Percentiles rank a stretch among this genome's conserved stretches.
Conservation (phyloP, 2,888 invertebrate species). For the Eurytoma californica region DNA sequence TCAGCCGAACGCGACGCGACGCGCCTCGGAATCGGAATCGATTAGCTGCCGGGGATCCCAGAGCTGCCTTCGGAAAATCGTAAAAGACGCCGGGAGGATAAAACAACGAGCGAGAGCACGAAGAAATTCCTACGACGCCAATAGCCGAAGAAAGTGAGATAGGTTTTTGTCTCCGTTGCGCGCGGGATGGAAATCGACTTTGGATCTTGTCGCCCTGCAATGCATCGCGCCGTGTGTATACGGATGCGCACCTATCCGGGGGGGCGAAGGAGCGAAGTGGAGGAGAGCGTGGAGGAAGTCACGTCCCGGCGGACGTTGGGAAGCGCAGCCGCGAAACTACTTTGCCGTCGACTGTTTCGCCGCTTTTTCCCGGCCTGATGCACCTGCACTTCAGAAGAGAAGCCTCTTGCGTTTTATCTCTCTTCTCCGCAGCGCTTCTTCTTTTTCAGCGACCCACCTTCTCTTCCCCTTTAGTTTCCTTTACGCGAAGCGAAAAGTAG, state of each 20-base stretch:
- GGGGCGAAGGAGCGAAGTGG: neutral
- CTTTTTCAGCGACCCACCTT: neutral
- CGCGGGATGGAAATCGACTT: conserved; percentile 45
- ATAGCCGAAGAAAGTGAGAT: conserved; percentile 34
- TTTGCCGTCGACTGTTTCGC: conserved; percentile 39
- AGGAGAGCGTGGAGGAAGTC: conserved; percentile 27
- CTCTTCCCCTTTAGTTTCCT: neutral
- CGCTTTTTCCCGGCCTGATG: conserved; percentile 23
- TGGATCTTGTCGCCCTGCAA: conserved; percentile 29
- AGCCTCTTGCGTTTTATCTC: conserved; percentile 46
- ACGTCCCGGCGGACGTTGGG: conserved; percentile 47
- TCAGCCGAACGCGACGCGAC: conserved; percentile 53
- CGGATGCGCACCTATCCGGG: neutral
- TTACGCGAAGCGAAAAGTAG: neutral
- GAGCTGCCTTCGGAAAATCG: conserved; percentile 16
- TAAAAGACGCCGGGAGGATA: conserved; percentile 13
- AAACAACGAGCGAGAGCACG: conserved; percentile 4
- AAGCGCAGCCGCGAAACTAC: conserved; percentile 46
- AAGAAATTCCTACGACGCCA: conserved; percentile 37
- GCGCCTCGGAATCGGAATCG: conserved; percentile 61
- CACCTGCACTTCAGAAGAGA: neutral
- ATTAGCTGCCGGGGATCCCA: conserved; percentile 50
- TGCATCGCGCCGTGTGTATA: conserved; percentile 15
- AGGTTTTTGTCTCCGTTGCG: neutral
- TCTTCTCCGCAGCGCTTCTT: neutral